phyloP scores from a whole-genome alignment of 2,113 vertebrate genomes.

The Scopus umbretta region DNA sequence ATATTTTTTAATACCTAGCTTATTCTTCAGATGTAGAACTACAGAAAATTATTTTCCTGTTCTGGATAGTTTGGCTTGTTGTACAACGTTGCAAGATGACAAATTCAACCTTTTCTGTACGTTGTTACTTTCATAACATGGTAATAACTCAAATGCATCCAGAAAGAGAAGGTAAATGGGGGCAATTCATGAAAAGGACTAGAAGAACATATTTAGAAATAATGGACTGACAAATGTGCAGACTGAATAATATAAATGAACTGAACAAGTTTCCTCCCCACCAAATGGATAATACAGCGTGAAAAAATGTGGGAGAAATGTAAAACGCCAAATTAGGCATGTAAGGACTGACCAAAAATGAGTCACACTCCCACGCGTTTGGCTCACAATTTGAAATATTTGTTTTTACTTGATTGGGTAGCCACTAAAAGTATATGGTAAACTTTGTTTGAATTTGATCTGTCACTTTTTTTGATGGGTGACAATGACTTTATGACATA shows the following conservation, averaged over 20 bases:
- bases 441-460: slow-evolving; percentile 29
- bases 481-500: slow-evolving; percentile 55
- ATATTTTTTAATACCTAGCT: background rate
- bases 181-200: background rate
- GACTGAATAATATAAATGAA: background rate
- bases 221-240: background rate
- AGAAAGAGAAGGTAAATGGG: background rate
- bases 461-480: slow-evolving; percentile 49
- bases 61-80: background rate
- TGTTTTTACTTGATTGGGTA: slow-evolving; percentile 34
- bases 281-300: background rate
- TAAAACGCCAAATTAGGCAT: background rate
- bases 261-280: background rate
- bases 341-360: slow-evolving; percentile 12
- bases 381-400: background rate
- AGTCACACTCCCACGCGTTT: slow-evolving; percentile 24
- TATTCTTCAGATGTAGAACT: background rate
- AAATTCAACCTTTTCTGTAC: background rate
- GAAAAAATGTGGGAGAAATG: slow-evolving; percentile 39
- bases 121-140: background rate
- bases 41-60: background rate
- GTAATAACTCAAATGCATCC: background rate
- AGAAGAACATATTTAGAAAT: background rate
- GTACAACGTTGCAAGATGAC: background rate
- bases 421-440: slow-evolving; percentile 24